phyloP scores from a whole-genome alignment of 2,797 vertebrate species.

The Enteromius afrohamiltoni region DNA sequence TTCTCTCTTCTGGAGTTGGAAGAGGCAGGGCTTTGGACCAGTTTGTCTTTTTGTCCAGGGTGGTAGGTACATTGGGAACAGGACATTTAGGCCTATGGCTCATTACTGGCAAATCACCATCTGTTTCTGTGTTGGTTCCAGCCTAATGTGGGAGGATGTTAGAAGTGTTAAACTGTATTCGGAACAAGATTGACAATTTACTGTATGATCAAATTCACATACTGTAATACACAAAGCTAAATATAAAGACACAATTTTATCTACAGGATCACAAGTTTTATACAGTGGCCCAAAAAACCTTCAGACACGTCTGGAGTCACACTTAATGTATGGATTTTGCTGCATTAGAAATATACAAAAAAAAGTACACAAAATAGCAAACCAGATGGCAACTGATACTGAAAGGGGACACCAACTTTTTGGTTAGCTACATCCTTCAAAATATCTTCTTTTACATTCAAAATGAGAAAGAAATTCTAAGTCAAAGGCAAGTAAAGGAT shows the following conservation, averaged over 20 bases:
- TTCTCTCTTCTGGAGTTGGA: constrained; percentile 90
- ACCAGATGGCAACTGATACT: background rate
- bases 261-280: background rate
- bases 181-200: background rate
- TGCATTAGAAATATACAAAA: background rate
- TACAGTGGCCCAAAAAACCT: background rate
- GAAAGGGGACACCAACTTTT: background rate
- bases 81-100: constrained; percentile 90
- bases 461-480: background rate
- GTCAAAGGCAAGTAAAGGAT: background rate
- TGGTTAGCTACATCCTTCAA: background rate
- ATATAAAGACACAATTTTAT: background rate
- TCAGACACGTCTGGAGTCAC: background rate
- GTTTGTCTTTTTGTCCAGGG: constrained; percentile 96
- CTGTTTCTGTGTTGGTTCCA: constrained; percentile 86
- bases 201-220: background rate
- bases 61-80: constrained; percentile 85
- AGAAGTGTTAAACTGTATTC: background rate
- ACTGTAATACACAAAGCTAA: constrained; percentile 2
- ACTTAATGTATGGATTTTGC: background rate
- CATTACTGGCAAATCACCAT: constrained; percentile 82
- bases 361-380: background rate
- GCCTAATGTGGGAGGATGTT: constrained; percentile 75
- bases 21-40: constrained; percentile 94
- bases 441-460: background rate